Base-by-base conservation (phyloP, 2,113 vertebrate genomes). In the Typhlomys cinereus region DNA sequence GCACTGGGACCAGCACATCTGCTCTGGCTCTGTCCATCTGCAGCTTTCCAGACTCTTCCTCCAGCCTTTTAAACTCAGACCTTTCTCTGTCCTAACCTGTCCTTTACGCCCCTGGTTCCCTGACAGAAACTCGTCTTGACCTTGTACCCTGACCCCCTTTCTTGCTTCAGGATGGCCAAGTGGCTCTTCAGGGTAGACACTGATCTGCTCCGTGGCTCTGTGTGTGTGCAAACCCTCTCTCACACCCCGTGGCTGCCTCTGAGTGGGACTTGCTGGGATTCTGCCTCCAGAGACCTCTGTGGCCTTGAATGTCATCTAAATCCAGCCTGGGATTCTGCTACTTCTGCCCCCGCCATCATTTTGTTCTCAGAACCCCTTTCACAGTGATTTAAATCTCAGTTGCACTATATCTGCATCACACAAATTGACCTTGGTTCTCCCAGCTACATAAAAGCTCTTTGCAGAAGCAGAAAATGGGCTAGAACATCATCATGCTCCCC, bases 191-290 rank as follows among this genome's bases (percentile, higher is more conserved):
- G 46, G 71, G n/a, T 59, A 20, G n/a, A 36, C 5, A 5, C 54
- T 23, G 23, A 44, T 5, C 54, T 17, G 2, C 18, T n/a, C n/a
- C n/a, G 21, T 15, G 4, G 20, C 61, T 21, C 48, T 15, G 4
- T 0, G 1, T 39, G 50, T 21, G 7, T 36, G 52, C 39, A 21
- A 15, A 62, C 10, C 50, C 57, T 57, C 23, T 1, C 0, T 1
- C 25, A 27, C 25, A 6, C 4, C 41, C 52, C 5, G 3, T 6
- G 7, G 9, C 15, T 15, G 36, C 31, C 46, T 3, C 46, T 89
- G 57, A 13, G 67, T 21, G 61, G n/a, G 12, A 59, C 61, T n/a
- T 25, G 64, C 12, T 7, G 20, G 17, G n/a, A 39, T 64, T 9
- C 31, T 41, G 50, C 67, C 44, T 57, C 66, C 3, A 27, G 11